A percentile compares a stretch with the other conserved stretches of the same genome.
Evolutionary conservation across 1,140 invertebrate species (phyloP).

Genomic region (Pteromalus puparum): DNA sequence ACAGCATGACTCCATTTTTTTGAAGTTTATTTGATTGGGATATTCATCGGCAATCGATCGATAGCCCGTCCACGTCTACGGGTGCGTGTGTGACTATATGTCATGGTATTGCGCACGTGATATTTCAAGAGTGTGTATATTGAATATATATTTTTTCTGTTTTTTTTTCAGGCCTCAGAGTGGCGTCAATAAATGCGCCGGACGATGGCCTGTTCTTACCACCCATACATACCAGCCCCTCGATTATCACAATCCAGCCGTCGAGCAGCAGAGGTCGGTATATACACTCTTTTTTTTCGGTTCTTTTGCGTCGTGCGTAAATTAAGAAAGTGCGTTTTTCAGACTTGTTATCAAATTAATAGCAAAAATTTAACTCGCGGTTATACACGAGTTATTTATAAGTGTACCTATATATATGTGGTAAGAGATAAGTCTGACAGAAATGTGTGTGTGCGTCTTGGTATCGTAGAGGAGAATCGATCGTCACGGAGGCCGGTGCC

Average conservation of each 20-base stretch:
- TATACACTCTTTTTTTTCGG: neutral
- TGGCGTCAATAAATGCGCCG: neutral
- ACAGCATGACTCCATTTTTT: no score
- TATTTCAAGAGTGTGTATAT: no score
- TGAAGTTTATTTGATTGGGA: no score
- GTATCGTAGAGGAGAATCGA: conserved; percentile 26
- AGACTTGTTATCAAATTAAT: no score
- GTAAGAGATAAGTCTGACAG: neutral
- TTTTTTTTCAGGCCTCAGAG: neutral
- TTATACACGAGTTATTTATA: neutral
- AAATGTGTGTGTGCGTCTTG: neutral
- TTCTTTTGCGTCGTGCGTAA: neutral
- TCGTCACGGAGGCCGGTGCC: conserved; percentile 52
- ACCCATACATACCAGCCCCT: conserved; percentile 35
- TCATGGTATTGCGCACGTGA: neutral
- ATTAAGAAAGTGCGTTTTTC: neutral
- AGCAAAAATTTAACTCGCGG: no score
- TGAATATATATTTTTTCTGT: neutral
- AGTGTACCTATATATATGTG: neutral
- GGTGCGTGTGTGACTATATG: no score
- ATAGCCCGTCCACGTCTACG: no score
- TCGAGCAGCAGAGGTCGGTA: conserved; percentile 10
- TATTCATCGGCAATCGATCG: no score
- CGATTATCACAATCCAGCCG: conserved; percentile 58
- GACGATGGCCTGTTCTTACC: conserved; percentile 42